These are phyloP conservation scores for Chauna torquata DNA, from an alignment of 2,113 vertebrate species.

Conservation along the genomic window DNA sequence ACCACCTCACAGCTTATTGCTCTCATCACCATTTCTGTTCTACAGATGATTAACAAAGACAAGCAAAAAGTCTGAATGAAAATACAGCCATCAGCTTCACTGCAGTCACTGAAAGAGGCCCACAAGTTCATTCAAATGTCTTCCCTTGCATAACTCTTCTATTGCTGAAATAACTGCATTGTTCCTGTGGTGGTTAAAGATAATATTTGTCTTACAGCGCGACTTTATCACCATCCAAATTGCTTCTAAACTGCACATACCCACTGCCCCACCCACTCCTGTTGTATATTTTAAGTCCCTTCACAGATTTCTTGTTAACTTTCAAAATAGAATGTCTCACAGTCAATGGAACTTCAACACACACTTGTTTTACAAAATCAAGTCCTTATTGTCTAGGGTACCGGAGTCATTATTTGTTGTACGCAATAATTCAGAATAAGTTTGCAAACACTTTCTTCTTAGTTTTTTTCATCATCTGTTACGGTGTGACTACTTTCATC, in stretches of 20 bases:
- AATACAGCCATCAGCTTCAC: background rate
- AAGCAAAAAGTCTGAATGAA: slow-evolving; percentile 2
- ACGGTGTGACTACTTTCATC: background rate
- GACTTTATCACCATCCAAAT: background rate
- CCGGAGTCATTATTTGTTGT: background rate
- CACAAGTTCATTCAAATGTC: background rate
- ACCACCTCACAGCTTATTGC: background rate
- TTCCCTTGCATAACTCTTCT: background rate
- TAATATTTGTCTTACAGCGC: slow-evolving; percentile 2
- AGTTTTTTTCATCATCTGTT: background rate
- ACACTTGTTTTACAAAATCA: background rate
- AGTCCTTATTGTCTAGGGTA: background rate
- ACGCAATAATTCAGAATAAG: background rate
- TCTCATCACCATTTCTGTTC: background rate
- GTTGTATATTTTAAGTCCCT: background rate
- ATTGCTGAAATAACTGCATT: background rate
- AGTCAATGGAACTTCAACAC: background rate
- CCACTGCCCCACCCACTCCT: background rate
- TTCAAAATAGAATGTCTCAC: background rate
- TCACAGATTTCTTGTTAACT: background rate
- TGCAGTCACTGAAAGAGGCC: background rate
- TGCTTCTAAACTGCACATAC: background rate
- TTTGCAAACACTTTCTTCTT: background rate
- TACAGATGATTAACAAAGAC: background rate
- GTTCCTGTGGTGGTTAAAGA: background rate